Evolutionary conservation across 2,888 invertebrate genomes (phyloP).

Genomic region (Agrotis ipsilon): DNA sequence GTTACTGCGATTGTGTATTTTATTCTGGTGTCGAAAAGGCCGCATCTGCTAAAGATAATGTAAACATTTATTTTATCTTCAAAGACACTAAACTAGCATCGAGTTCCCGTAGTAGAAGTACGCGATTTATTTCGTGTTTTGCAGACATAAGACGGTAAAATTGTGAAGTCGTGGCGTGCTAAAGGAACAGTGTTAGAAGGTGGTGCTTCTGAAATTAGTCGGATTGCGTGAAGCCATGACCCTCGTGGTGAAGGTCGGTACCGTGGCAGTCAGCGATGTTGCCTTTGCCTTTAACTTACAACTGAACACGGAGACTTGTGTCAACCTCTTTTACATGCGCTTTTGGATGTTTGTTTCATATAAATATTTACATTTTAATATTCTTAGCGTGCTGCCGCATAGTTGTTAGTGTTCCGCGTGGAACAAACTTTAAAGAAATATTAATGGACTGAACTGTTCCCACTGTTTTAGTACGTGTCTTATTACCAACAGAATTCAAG

Average conservation of each 20-base stretch:
- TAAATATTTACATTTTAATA: conserved; percentile 27
- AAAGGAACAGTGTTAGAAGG: conserved; percentile 72
- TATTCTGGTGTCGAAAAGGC: conserved; percentile 51
- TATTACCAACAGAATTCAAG: neutral
- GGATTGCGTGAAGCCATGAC: conserved; percentile 80
- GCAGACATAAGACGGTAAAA: conserved; percentile 68
- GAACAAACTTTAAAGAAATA: conserved; percentile 9
- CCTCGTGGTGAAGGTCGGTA: conserved; percentile 79
- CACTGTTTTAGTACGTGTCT: neutral
- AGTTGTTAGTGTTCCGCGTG: conserved; percentile 5
- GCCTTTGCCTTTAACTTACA: conserved; percentile 65
- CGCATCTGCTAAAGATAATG: conserved; percentile 52
- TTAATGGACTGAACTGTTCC: neutral
- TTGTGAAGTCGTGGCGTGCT: conserved; percentile 75
- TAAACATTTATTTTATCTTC: conserved; percentile 54
- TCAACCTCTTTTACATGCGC: conserved; percentile 44
- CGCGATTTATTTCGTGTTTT: conserved; percentile 68
- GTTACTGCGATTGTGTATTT: conserved; percentile 52
- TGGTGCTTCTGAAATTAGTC: conserved; percentile 76
- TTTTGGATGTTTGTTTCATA: conserved; percentile 38
- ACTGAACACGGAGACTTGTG: conserved; percentile 45
- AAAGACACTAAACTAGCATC: conserved; percentile 50
- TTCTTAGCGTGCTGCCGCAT: conserved; percentile 2
- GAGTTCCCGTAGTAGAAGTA: conserved; percentile 59
- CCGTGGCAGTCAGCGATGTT: conserved; percentile 82